phyloP scores from a whole-genome alignment of 2,888 invertebrate species.

The Sinohyriopsis cumingii region DNA sequence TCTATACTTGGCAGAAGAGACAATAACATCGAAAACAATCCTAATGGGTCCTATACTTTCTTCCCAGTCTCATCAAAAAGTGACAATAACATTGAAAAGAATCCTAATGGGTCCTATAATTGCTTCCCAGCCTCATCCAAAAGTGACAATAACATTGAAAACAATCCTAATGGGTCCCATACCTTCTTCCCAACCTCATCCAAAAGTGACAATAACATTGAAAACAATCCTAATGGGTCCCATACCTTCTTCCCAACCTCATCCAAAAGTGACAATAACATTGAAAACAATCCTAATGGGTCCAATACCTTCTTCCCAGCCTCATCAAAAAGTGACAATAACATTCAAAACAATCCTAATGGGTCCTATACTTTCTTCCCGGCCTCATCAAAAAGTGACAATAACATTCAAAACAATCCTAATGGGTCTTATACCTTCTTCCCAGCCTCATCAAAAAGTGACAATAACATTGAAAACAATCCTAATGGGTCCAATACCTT shows the following conservation, averaged over 20 bases:
- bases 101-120: slow-evolving; percentile 41
- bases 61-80: slow-evolving; percentile 94
- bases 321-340: slow-evolving; percentile 90
- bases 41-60: slow-evolving; percentile 74
- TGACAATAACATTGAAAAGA: slow-evolving; percentile 73
- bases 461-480: slow-evolving; percentile 69
- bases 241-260: slow-evolving; percentile 87
- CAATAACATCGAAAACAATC: not conserved
- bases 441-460: slow-evolving; percentile 92
- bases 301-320: slow-evolving; percentile 83
- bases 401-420: not conserved
- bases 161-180: not conserved
- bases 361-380: slow-evolving; percentile 80
- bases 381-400: slow-evolving; percentile 92
- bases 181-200: slow-evolving; percentile 92
- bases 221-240: not conserved
- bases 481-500: slow-evolving; percentile 73
- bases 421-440: slow-evolving; percentile 77
- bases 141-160: slow-evolving; percentile 76
- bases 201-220: slow-evolving; percentile 80
- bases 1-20: not conserved
- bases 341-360: not conserved
- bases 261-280: slow-evolving; percentile 85
- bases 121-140: slow-evolving; percentile 95
- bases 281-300: not conserved